Evolutionary conservation across 2,888 invertebrate genomes (phyloP), one percentile per base, ranked within the genome.

Genomic region (Watsonalla cultraria): DNA sequence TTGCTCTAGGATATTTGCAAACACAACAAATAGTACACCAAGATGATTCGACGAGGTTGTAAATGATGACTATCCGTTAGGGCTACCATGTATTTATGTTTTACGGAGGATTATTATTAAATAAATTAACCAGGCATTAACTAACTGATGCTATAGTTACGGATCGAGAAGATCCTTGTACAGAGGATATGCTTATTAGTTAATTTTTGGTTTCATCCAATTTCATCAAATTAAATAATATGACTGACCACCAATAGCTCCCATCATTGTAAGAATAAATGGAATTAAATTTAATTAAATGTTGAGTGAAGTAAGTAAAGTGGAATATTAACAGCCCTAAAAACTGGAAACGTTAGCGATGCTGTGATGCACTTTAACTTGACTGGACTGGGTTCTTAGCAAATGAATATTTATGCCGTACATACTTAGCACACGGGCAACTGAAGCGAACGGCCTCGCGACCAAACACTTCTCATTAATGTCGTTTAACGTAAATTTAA

Each of bases 401-500:
- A 66, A 72, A 80, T 86, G 77, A 82, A 82, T 86, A 86, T 85
- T 78, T 81, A 86, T 84, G 76, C 76, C 66, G 67, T 71, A 68
- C 78, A 79, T 72, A 76, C 70, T 73, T 42, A 42, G 65, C 70
- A 76, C 68, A 70, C 66, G 61, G 56, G 54, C 56, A 51, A 59
- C 56, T 54, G 57, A 64, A 71, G 64, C 62, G 62, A 68, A 56
- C 65, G 72, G 74, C 75, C 70, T 77, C 79, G 70, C 68, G 11
- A 72, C 64, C 62, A 63, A 68, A 69, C 71, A 73, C 70, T 72
- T 72, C 77, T 84, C 82, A 85, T 85, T 86, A 85, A 80, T 83
- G 84, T 82, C 79, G 65, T 78, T 83, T 82, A 80, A 72, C 76
- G 80, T 81, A 80, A 82, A 82, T 82, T 82, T 82, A 80, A 85